Evolutionary conservation across 2,797 vertebrate species (phyloP).

Genomic region (Emys orbicularis): DNA sequence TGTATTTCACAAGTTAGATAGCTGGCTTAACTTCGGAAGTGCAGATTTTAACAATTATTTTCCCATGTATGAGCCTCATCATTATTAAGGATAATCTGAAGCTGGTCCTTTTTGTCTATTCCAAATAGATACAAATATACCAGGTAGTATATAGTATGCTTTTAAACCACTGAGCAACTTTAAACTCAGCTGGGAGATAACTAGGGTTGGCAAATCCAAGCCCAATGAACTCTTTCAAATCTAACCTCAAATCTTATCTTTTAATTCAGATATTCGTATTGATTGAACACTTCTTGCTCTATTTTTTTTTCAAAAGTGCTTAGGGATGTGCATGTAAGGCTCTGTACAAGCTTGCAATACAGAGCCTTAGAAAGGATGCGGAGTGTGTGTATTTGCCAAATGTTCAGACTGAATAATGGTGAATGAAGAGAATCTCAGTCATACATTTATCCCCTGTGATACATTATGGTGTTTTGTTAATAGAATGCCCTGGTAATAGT

Average conservation of each 20-base stretch:
- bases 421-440: conserved; percentile 14
- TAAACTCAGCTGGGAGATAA: background rate
- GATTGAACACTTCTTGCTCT: background rate
- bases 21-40: background rate
- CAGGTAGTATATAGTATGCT: background rate
- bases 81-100: background rate
- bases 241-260: conserved; percentile 20
- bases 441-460: background rate
- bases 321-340: background rate
- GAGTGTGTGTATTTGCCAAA: background rate
- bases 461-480: background rate
- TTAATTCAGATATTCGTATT: background rate
- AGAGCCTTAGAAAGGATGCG: background rate
- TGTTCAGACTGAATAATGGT: background rate
- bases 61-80: background rate
- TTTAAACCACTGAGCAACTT: background rate
- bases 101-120: background rate
- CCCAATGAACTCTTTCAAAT: background rate
- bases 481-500: conserved; percentile 12
- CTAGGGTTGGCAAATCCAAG: background rate
- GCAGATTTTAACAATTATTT: background rate
- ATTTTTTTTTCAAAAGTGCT: background rate
- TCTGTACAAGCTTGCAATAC: background rate
- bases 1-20: conserved; percentile 13
- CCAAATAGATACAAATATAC: background rate